A percentile compares a stretch with the other conserved stretches of the same genome.
phyloP scores from a whole-genome alignment of 2,113 vertebrate species.

The Cyanistes caeruleus region DNA sequence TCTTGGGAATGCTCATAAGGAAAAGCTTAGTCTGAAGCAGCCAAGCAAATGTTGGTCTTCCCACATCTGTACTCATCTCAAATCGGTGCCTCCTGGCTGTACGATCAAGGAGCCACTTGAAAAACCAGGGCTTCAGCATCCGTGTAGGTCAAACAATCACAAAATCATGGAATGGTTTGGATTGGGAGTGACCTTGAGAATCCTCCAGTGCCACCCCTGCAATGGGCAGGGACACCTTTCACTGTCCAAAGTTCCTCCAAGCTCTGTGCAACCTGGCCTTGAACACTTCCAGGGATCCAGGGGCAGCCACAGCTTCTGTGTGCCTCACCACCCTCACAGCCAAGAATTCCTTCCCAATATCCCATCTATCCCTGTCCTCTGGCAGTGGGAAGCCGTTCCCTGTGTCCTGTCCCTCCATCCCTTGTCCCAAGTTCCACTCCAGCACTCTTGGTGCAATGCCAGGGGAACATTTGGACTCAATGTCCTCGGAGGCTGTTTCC shows the following conservation, averaged over 20 bases:
- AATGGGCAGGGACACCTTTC: neutral
- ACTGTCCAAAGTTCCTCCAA: accelerated
- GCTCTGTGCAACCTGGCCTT: accelerated
- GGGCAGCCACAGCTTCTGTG: neutral
- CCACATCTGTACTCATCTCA: neutral
- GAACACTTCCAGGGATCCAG: neutral
- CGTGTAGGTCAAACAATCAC: neutral
- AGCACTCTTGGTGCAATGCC: neutral
- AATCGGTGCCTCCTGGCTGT: neutral
- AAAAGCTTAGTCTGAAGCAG: neutral
- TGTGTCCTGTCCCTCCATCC: neutral
- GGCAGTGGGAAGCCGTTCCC: neutral
- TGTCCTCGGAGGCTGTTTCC: neutral
- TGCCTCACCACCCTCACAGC: accelerated
- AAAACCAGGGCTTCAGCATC: neutral
- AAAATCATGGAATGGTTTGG: neutral
- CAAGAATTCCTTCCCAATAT: accelerated
- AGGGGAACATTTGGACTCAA: neutral
- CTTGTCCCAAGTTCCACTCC: neutral
- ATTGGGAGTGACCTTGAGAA: neutral
- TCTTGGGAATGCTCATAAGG: neutral
- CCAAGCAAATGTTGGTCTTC: neutral
- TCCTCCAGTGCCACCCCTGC: accelerated
- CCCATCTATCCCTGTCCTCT: neutral
- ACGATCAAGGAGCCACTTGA: neutral